Conservation (phyloP, 2,113 vertebrate species). For the Syngnathus typhle region DNA sequence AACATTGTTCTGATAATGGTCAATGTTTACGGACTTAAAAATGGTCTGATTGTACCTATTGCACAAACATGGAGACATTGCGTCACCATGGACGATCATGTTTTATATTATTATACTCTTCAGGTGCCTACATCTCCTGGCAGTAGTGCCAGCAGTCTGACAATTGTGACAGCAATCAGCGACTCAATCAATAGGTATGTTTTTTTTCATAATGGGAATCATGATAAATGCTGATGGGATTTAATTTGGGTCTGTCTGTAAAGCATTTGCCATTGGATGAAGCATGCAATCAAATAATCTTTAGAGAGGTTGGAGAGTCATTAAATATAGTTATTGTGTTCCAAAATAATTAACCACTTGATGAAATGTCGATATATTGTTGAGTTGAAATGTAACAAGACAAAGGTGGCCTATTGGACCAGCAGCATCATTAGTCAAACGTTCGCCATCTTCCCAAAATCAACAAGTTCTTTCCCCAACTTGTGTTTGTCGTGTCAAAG, state of each 20-base stretch:
- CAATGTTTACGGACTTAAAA: too few relatives aligned
- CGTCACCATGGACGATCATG: neutral
- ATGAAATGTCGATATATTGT: neutral
- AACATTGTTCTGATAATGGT: neutral
- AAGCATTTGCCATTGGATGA: neutral
- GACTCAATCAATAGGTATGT: slow-evolving; percentile 82
- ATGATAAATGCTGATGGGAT: neutral
- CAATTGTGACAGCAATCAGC: slow-evolving; percentile 83
- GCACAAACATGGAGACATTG: neutral
- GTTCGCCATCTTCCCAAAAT: neutral
- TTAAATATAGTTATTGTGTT: neutral
- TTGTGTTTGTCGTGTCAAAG: neutral
- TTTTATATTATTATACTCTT: neutral
- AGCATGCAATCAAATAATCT: too few relatives aligned
- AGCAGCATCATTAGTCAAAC: neutral
- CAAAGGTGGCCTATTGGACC: neutral
- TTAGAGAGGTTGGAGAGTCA: too few relatives aligned
- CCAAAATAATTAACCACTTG: neutral
- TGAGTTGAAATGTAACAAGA: neutral
- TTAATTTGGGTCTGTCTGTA: neutral
- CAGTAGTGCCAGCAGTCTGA: slow-evolving; percentile 85
- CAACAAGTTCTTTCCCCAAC: neutral
- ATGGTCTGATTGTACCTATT: neutral
- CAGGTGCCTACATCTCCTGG: slow-evolving; percentile 84
- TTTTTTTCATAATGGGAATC: neutral